These are phyloP conservation scores for Protosalanx chinensis DNA, from an alignment of 2,797 vertebrate species.

Conservation along the genomic window DNA sequence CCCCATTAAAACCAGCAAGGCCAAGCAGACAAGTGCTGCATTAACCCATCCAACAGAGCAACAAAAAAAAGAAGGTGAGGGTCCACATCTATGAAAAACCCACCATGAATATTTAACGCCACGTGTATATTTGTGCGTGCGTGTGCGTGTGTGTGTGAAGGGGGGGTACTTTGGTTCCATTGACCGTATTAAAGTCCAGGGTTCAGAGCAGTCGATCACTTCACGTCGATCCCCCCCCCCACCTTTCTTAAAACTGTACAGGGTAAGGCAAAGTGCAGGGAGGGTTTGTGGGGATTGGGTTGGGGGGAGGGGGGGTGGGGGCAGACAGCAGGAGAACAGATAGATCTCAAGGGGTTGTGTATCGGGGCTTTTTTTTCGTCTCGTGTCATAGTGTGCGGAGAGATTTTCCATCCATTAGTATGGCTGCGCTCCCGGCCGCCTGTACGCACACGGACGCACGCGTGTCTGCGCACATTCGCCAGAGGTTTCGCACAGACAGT, in stretches of 20 bases:
- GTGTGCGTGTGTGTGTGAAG: too few species aligned
- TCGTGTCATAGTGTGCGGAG: conserved; percentile 4
- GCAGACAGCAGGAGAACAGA: not conserved
- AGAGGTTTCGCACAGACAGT: not conserved
- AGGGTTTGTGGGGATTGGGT: conserved; percentile 24
- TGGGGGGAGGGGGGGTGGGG: not conserved
- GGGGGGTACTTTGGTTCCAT: conserved; percentile 43
- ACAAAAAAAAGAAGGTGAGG: conserved; percentile 27
- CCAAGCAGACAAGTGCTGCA: not conserved
- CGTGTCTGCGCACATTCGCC: not conserved
- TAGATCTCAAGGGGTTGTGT: not conserved
- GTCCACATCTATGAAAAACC: conserved; percentile 31
- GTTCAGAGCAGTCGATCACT: conserved; percentile 32
- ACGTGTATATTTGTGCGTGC: too few species aligned
- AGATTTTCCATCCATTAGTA: conserved; percentile 21
- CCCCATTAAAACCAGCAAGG: not conserved
- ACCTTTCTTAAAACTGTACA: conserved; percentile 31
- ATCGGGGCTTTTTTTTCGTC: not conserved
- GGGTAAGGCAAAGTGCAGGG: conserved; percentile 20
- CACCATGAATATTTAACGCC: conserved; percentile 32
- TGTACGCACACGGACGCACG: not conserved
- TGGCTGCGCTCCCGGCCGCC: conserved; percentile 5
- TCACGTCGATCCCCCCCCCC: too few species aligned
- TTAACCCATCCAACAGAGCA: not conserved
- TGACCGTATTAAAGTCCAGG: conserved; percentile 52